Base-by-base conservation (phyloP, 2,797 vertebrate genomes). In the Tympanoctomys barrerae region DNA sequence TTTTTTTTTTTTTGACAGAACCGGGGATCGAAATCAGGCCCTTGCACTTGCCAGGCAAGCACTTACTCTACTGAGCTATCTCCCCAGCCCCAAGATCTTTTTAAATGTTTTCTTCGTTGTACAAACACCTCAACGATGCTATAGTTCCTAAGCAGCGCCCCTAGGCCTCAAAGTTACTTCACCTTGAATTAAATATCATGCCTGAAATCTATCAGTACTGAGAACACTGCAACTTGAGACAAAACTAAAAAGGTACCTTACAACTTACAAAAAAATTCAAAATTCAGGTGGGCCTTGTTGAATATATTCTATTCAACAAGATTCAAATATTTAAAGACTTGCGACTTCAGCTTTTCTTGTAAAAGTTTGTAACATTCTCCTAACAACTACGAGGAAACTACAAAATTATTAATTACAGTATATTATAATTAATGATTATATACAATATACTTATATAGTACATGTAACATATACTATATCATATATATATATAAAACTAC, bases 231-330 rank as follows among this genome's bases (percentile, higher is more conserved):
- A 39, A 96, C 49, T 36, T 83, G 75, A 36, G 33, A 57, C 31
- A 64, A 9, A 91, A 87, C 22, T 46, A 75, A 64, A 71, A 77
- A 12, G 10, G 12, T 64, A 36, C 66, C 87, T 90, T 90, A 79
- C 7, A 75, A 96, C 31, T 46, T 79, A 59, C 8, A 59, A 79
- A n/a, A 80, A 80, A 95, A 88, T 86, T 24, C 77, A 82, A 95
- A 95, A 86, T 59, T 62, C 83, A 36, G 26, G 70, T 77, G 62
- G 26, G 31, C 89, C 94, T 87, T 68, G 71, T 49, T 49, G 49
- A 49, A 49, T 91, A 89, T 26, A 71, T 31, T 81, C 28, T 80
- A 84, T 12, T 68, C 89, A 93, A 92, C 33, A 42, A 54, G n/a
- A 78, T 19, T 87, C 26, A 21, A 84, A 93, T 49, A 73, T 71